These are phyloP conservation scores for Muntiacus reevesi DNA, from an alignment of 2,113 vertebrate genomes.

Conservation along the genomic window DNA sequence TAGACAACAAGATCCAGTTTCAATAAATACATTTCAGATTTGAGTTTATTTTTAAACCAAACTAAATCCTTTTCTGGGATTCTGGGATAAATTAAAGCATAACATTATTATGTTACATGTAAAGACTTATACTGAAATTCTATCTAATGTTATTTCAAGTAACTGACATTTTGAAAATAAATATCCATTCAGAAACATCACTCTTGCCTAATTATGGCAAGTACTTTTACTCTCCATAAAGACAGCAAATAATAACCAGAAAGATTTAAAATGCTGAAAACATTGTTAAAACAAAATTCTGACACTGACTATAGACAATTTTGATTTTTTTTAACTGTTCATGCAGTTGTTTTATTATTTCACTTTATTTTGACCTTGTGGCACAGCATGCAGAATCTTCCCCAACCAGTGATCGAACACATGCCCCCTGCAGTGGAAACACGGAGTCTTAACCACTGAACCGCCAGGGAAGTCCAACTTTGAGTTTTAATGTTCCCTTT, in stretches of 20 bases:
- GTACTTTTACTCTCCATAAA: slow-evolving; percentile 22
- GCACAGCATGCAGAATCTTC: neutral
- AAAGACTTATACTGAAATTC: neutral
- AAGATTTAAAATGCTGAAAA: slow-evolving; percentile 5
- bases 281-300: slow-evolving; percentile 2
- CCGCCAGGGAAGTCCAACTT: neutral
- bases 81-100: slow-evolving; percentile 28
- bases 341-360: neutral
- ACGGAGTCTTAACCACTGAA: neutral
- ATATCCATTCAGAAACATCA: slow-evolving; percentile 8
- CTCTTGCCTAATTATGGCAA: neutral
- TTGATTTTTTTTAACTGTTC: neutral
- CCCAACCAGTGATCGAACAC: neutral
- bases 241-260: neutral
- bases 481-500: neutral
- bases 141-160: slow-evolving; percentile 11
- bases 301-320: neutral
- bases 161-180: neutral
- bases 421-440: neutral
- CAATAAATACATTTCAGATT: slow-evolving; percentile 29
- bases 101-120: neutral
- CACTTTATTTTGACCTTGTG: neutral
- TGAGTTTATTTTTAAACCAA: slow-evolving; percentile 30
- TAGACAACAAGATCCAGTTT: neutral
- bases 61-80: slow-evolving; percentile 31